These are phyloP conservation scores for Drosophila bipectinata DNA, from an alignment of 1,140 invertebrate species.

Conservation along the genomic window DNA sequence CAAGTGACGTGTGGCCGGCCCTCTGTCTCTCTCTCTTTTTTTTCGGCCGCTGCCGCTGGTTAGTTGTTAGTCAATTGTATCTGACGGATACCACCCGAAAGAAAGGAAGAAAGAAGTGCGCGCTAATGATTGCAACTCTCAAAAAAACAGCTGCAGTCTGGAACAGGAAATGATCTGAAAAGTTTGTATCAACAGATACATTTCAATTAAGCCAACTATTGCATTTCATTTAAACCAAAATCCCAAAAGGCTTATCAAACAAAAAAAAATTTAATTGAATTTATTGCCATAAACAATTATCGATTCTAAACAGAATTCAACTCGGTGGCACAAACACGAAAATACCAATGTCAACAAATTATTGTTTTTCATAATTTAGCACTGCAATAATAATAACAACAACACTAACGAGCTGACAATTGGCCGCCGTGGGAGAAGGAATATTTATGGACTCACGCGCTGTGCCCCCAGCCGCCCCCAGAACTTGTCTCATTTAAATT, in stretches of 20 bases:
- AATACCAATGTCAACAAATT: constrained; percentile 53
- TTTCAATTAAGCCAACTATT: constrained; percentile 13
- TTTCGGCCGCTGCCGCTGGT: constrained; percentile 53
- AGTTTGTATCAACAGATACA: background rate
- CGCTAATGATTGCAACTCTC: constrained; percentile 64
- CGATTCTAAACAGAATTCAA: constrained; percentile 32
- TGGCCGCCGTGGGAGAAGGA: constrained; percentile 33
- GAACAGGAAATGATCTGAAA: constrained; percentile 36
- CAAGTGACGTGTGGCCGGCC: constrained; percentile 73
- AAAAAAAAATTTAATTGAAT: constrained; percentile 33
- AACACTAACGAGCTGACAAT: constrained; percentile 56
- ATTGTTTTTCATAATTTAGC: constrained; percentile 53
- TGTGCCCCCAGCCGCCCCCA: constrained; percentile 7
- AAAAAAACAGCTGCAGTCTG: constrained; percentile 13
- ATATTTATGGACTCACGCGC: constrained; percentile 59
- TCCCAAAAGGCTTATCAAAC: background rate
- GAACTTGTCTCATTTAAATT: constrained; percentile 67
- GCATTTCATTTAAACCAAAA: background rate
- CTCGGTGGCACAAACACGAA: constrained; percentile 35
- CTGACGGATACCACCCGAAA: constrained; percentile 31
- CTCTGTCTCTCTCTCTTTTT: constrained; percentile 38
- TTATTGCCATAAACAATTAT: constrained; percentile 18
- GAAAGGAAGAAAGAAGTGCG: constrained; percentile 1
- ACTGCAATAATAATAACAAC: constrained; percentile 39
- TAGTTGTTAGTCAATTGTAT: constrained; percentile 70